A percentile compares a stretch with the other conserved stretches of the same genome.
These are phyloP conservation scores for Palythoa grandiflora DNA, from an alignment of 92 coral and sea anemone species.

Conservation along the genomic window DNA sequence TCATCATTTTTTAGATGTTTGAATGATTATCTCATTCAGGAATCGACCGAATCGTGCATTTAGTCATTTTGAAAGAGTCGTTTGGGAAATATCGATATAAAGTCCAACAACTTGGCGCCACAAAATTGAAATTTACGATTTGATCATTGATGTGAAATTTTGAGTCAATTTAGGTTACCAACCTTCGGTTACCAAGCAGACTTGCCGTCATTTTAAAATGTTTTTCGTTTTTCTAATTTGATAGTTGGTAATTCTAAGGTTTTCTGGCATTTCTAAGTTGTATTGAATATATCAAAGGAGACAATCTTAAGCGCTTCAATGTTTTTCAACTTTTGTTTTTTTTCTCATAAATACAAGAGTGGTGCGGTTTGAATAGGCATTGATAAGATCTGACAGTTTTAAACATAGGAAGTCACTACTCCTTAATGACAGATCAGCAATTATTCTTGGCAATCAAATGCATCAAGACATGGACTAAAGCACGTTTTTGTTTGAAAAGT, in stretches of 20 bases:
- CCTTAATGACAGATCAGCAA: not conserved
- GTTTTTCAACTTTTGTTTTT: not conserved
- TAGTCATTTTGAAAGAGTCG: not conserved
- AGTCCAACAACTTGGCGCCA: not conserved
- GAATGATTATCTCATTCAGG: not conserved
- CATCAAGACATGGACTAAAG: not conserved
- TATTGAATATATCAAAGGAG: not conserved
- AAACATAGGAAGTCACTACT: not conserved
- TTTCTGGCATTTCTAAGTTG: not conserved
- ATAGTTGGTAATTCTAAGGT: no score
- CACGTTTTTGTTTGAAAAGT: not conserved
- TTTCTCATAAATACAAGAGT: not conserved
- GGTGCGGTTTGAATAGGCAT: not conserved
- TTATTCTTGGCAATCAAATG: not conserved
- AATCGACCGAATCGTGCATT: not conserved
- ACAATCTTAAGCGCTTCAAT: no score
- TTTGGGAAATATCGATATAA: not conserved
- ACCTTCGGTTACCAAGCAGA: no score
- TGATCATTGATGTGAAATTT: no score
- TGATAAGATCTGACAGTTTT: not conserved
- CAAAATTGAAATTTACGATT: not conserved
- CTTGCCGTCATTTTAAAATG: no score
- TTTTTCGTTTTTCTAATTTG: no score
- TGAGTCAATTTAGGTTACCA: no score
- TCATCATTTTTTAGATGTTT: not conserved